Evolutionary conservation across 2,113 vertebrate genomes (phyloP), one percentile per base, ranked within the genome.

Genomic region (Arothron firmamentum): DNA sequence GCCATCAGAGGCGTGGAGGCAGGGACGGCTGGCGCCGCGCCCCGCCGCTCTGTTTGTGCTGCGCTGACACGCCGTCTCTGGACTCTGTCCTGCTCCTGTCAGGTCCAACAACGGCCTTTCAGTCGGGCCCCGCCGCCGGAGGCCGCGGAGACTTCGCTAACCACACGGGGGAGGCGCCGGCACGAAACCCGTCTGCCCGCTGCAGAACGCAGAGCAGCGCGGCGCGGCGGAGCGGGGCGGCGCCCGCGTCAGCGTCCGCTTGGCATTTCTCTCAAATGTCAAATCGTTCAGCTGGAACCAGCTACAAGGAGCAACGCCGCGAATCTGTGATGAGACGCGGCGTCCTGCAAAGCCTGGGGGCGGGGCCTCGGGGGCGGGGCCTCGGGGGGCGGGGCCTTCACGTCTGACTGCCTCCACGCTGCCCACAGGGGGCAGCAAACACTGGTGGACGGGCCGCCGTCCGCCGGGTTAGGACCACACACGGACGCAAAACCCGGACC

Each of bases 221-320:
- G 18, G 16, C 70, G 52, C 1, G 18, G 18, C 13, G 74, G 59
- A 57, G 66, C 72, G 55, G 45, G 23, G 59, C 55, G 66, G 52
- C 50, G 67, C 46, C 59, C 69, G 54, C 51, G 70, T 68, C 56
- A 42, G 54, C 55, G 25, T 67, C 49, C 57, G 8, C 21, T 70
- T 85, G 81, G 75, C 84, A 77, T 88, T 87, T 86, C 78, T 57
- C 71, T 65, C 70, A 88, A 89, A 89, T 88, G 86, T 87, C 86
- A 88, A 67, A 72, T 77, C 72, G 63, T 82, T 85, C 79, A 89
- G 80, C 83, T 81, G 79, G 82, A 88, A 87, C 69, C 5, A 52
- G 66, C 74, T 70, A 67, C 76, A 57, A 52, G 38, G 76, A 81
- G 58, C 38, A 23, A 62, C 12, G 66, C 65, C 70, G 38, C 14